These are phyloP conservation scores for Homalodisca vitripennis DNA, from an alignment of 1,140 invertebrate species.

Conservation along the genomic window DNA sequence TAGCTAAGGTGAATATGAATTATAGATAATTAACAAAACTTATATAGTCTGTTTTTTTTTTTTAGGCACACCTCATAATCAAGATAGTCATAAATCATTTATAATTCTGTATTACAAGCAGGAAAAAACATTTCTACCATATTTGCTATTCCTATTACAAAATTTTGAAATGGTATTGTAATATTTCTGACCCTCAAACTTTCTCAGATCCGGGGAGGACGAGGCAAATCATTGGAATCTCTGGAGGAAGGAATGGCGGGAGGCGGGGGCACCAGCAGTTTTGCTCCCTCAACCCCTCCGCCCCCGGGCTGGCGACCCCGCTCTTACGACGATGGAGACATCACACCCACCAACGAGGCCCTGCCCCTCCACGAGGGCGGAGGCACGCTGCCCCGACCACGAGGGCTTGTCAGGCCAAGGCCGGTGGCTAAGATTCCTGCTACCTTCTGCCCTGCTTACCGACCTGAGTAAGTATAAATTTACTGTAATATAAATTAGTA, in stretches of 20 bases:
- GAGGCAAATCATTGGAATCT: constrained; percentile 80
- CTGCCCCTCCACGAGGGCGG: constrained; percentile 65
- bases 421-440: constrained; percentile 83
- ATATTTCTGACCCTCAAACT: too few species aligned
- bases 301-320: constrained; percentile 33
- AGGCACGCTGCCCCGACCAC: constrained; percentile 80
- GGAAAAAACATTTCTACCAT: not conserved
- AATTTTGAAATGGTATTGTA: too few species aligned
- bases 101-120: too few species aligned
- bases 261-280: constrained; percentile 41
- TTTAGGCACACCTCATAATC: too few species aligned
- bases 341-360: constrained; percentile 82
- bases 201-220: constrained; percentile 58
- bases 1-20: too few species aligned
- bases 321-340: constrained; percentile 80
- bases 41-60: too few species aligned
- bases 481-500: too few species aligned
- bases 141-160: not conserved
- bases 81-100: too few species aligned
- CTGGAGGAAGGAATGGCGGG: constrained; percentile 65
- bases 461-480: constrained; percentile 38
- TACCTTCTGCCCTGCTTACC: constrained; percentile 44
- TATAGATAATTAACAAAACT: too few species aligned
- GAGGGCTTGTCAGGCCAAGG: constrained; percentile 73
- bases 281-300: constrained; percentile 34